phyloP scores from a whole-genome alignment of 2,113 vertebrate genomes.

The Sylvia atricapilla region DNA sequence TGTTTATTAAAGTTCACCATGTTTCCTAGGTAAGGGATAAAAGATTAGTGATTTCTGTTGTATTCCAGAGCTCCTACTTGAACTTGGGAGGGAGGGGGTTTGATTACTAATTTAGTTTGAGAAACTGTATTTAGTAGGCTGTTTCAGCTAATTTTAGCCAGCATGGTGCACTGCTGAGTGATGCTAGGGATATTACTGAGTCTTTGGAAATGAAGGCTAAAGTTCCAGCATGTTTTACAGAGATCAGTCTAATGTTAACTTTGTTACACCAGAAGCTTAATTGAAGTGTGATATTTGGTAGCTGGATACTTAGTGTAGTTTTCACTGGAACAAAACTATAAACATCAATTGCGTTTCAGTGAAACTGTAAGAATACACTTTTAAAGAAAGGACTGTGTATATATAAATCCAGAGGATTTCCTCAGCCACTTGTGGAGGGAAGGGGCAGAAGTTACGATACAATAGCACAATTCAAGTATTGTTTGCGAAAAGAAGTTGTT shows the following conservation, averaged over 20 bases:
- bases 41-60: background rate
- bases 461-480: background rate
- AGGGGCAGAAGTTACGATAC: background rate
- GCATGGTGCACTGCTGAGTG: background rate
- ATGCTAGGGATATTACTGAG: background rate
- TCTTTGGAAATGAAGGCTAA: background rate
- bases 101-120: background rate
- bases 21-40: background rate
- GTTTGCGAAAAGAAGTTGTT: background rate
- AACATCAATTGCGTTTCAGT: background rate
- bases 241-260: background rate
- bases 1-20: background rate
- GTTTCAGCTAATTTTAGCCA: background rate
- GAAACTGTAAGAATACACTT: background rate
- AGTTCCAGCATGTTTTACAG: background rate
- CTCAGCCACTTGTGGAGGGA: background rate
- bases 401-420: background rate
- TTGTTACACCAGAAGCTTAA: background rate
- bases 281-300: background rate
- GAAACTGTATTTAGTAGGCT: background rate
- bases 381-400: background rate
- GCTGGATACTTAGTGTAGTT: background rate
- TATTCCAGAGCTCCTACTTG: background rate
- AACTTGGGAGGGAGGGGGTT: background rate
- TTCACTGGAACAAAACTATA: background rate